A percentile compares a stretch with the other conserved stretches of the same genome.
Conservation (phyloP, 2,113 vertebrate species). For the Malurus cyaneus region DNA sequence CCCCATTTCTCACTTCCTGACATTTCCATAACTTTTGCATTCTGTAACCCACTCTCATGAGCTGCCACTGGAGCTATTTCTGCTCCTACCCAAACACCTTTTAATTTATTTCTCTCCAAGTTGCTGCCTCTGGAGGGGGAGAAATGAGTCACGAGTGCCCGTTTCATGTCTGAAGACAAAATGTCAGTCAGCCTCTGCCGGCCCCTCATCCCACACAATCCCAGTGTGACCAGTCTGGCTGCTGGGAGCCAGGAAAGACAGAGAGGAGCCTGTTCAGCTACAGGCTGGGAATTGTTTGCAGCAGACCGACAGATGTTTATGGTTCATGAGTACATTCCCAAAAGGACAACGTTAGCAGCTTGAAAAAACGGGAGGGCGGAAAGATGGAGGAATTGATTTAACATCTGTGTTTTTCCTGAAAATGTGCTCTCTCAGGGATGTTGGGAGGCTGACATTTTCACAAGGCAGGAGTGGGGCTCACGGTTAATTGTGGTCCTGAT, state of each 20-base stretch:
- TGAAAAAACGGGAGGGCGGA: background rate
- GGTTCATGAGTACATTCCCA: conserved; percentile 39
- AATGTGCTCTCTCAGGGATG: background rate
- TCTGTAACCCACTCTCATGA: background rate
- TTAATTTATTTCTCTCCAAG: background rate
- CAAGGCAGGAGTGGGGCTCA: background rate
- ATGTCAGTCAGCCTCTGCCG: background rate
- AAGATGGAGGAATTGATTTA: conserved; percentile 27
- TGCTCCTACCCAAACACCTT: background rate
- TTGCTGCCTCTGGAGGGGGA: background rate
- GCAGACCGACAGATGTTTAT: conserved; percentile 39
- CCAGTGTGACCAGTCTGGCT: background rate
- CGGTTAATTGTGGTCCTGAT: background rate
- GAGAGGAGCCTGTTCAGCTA: background rate
- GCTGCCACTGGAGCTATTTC: background rate
- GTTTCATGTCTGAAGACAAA: background rate
- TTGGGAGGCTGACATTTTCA: conserved; percentile 44
- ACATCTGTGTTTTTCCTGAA: conserved; percentile 45
- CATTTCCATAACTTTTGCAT: background rate
- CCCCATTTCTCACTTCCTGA: rapidly evolving
- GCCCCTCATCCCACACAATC: background rate
- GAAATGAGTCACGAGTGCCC: background rate
- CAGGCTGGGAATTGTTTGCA: conserved; percentile 14
- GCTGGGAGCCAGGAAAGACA: background rate
- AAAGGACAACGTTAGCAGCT: conserved; percentile 14